Evolutionary conservation across 1,140 invertebrate species (phyloP), one percentile per base, ranked within the genome.

Genomic region (Cylas formicarius): DNA sequence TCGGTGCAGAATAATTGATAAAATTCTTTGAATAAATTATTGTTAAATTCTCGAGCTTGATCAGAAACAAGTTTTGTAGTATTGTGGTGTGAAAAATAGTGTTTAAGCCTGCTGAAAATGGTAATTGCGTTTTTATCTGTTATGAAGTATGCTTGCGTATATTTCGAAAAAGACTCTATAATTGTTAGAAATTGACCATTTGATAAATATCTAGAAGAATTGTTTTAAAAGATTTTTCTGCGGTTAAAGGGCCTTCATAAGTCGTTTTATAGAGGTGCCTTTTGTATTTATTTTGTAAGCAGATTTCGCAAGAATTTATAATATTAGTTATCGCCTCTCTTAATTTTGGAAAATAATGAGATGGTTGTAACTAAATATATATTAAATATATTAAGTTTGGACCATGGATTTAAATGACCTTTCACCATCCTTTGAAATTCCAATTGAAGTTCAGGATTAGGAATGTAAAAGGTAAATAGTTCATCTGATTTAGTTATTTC

Each of bases 81-180:
- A 2, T 51, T 49, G 20, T 55, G 50, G 19, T 50, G 29, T 8
- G 32, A 37, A 22, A 57, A 53, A 31, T 48, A 58, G 19, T 52
- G 37, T 34, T 38, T 46, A 10, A 60, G 23, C 41, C 49, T 49
- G 8, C 41, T 51, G 5, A 56, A 11, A 3, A 62, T 48, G 10
- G 39, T 47, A 14, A 56, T 34, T 13, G 27, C 35, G 5, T 37
- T 51, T 31, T 35, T 45, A 19, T 39, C 36, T 35, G 31, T 18
- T 7, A 56, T 21, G 9, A 27, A 17, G 32, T 50, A 55, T 9
- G 48, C 55, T 38, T 48, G 50, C 1, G 48, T 48, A 29, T 47
- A 58, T 46, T 52, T 57, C 11, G 58, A 58, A 27, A 59, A 60
- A 23, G 44, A 32, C 16, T 54, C 57, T n/a, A 60, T 44, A 2